phyloP scores from a whole-genome alignment of 2,888 invertebrate species.

The Lithophane semibrunnea region DNA sequence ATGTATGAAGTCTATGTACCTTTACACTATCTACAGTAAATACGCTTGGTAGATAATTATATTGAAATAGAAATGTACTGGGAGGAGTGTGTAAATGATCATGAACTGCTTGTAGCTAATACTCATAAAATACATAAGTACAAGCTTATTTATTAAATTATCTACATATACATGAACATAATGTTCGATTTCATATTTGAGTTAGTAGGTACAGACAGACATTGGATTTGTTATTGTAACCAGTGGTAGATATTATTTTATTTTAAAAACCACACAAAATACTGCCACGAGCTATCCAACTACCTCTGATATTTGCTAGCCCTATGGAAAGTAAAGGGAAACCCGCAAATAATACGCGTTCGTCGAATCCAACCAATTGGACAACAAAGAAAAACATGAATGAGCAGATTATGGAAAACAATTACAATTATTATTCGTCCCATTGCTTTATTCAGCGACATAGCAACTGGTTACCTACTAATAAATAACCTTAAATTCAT shows the following conservation, averaged over 20 bases:
- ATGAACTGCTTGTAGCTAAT: background rate
- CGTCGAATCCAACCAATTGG: background rate
- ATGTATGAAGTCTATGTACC: constrained; percentile 27
- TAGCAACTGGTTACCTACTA: constrained; percentile 1
- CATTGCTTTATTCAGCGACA: constrained; percentile 1
- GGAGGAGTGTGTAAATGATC: background rate
- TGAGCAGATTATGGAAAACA: constrained; percentile 15
- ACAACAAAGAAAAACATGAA: constrained; percentile 36
- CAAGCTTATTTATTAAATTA: background rate
- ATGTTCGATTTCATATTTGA: background rate
- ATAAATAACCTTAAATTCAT: constrained; percentile 17
- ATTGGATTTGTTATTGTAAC: constrained; percentile 5
- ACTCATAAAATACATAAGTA: background rate
- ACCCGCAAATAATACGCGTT: background rate
- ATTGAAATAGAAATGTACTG: background rate
- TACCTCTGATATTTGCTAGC: background rate
- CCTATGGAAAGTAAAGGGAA: background rate
- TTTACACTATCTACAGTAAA: constrained; percentile 33
- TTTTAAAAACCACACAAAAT: background rate
- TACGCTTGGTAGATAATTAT: constrained; percentile 6
- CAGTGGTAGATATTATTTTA: background rate
- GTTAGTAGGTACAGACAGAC: background rate
- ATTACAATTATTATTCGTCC: constrained; percentile 24
- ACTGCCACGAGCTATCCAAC: background rate
- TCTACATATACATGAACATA: background rate